Evolutionary conservation across 2,113 vertebrate species (phyloP).

Genomic region (Holacanthus passer): DNA sequence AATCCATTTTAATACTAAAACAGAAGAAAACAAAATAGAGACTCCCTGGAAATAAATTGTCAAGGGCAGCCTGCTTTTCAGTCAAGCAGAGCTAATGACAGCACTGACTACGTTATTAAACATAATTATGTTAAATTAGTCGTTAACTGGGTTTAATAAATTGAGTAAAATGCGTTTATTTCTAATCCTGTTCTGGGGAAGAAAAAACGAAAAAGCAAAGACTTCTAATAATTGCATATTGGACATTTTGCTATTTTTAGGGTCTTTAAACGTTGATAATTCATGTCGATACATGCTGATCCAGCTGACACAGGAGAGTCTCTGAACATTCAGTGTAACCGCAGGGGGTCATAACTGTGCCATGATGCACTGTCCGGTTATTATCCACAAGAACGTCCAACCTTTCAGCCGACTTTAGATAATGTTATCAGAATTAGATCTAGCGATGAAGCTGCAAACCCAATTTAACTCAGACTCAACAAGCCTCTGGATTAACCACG

Average conservation of each 20-base stretch:
- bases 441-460: conserved; percentile 47
- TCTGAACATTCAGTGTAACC: neutral
- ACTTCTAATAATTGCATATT: neutral
- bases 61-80: neutral
- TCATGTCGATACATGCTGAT: neutral
- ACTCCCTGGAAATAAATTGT: neutral
- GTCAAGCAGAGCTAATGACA: neutral
- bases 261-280: neutral
- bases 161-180: neutral
- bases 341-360: conserved; percentile 14
- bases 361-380: conserved; percentile 6
- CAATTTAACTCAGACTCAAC: conserved; percentile 67
- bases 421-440: conserved; percentile 54
- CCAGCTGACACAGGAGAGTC: neutral
- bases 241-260: neutral
- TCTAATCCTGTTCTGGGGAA: neutral
- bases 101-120: neutral
- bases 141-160: neutral
- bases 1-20: neutral
- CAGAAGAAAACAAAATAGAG: neutral
- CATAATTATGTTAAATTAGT: conserved; percentile 25
- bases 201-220: neutral
- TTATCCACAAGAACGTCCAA: neutral
- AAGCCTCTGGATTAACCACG: conserved; percentile 31
- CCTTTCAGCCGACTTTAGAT: conserved; percentile 41